Conservation (phyloP, 64 coral and sea anemone genomes). For the Porites lutea region DNA sequence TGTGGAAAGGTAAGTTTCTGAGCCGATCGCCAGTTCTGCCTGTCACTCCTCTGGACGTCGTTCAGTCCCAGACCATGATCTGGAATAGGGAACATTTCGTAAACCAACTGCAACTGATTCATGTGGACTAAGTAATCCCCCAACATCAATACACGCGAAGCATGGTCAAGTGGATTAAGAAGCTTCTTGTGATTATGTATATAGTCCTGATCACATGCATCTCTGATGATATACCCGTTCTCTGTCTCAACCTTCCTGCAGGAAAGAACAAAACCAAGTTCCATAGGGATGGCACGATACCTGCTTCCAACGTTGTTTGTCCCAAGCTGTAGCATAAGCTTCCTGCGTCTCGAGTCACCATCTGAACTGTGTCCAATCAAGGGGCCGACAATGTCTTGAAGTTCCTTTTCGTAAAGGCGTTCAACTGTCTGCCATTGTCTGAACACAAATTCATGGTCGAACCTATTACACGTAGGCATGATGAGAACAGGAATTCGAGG, state of each 20-base stretch:
- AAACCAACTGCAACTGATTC: constrained; percentile 69
- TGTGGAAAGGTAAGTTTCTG: constrained; percentile 62
- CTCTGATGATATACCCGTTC: constrained; percentile 15
- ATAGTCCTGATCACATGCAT: constrained; percentile 40
- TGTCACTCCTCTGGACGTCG: constrained; percentile 39
- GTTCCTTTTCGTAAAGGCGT: not conserved
- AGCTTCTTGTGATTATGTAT: constrained; percentile 71
- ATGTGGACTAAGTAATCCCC: constrained; percentile 64
- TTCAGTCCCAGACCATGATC: constrained; percentile 52
- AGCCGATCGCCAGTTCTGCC: constrained; percentile 73
- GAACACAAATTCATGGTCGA: not conserved
- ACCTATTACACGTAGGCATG: constrained; percentile 25
- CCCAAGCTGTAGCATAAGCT: not conserved
- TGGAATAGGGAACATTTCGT: constrained; percentile 20
- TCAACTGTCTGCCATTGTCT: not conserved
- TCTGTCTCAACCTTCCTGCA: constrained; percentile 9
- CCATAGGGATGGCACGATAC: not conserved
- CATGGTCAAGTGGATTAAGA: constrained; percentile 63
- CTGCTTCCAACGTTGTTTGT: not conserved
- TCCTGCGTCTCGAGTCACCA: not conserved
- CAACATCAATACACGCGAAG: constrained; percentile 53
- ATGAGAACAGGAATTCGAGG: not conserved
- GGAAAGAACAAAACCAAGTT: constrained; percentile 47
- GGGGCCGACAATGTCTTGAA: not conserved
- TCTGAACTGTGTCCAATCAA: constrained; percentile 6